phyloP scores from a whole-genome alignment of 2,888 invertebrate species.

The Abscondita cerata region DNA sequence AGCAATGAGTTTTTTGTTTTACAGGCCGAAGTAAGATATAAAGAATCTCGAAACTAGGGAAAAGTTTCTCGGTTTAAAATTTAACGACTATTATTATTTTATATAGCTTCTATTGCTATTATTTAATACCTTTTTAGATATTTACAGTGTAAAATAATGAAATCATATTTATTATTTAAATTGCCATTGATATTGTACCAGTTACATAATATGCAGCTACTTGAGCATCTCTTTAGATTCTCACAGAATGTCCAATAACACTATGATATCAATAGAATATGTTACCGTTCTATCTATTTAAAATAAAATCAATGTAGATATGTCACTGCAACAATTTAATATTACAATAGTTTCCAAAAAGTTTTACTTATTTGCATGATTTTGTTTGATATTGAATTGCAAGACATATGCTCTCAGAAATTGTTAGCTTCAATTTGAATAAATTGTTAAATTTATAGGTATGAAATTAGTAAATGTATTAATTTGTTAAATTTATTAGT shows the following conservation, averaged over 20 bases:
- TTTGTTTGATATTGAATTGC: no score
- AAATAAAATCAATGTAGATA: no score
- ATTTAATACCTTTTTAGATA: slow-evolving; percentile 14
- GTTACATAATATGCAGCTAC: slow-evolving; percentile 24
- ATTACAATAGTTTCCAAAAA: no score
- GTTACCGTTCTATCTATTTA: no score
- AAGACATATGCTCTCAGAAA: no score
- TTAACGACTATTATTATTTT: slow-evolving; percentile 37
- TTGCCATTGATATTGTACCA: slow-evolving; percentile 35
- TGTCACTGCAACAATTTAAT: no score
- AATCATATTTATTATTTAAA: slow-evolving; percentile 35
- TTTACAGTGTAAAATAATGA: slow-evolving; percentile 6
- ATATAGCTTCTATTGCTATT: slow-evolving; percentile 35
- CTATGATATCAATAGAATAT: no score
- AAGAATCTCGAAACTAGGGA: slow-evolving; percentile 40
- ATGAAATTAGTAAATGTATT: no score
- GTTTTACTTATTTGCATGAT: no score
- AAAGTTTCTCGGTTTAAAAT: slow-evolving; percentile 39
- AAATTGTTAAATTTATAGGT: no score
- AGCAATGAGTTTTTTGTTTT: slow-evolving; percentile 42
- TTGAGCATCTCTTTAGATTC: slow-evolving; percentile 13
- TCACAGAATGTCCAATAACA: slow-evolving; percentile 20
- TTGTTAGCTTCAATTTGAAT: no score
- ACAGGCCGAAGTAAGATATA: slow-evolving; percentile 38
- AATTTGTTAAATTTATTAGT: no score